Evolutionary conservation across 2,797 vertebrate species (phyloP), one percentile per base, ranked within the genome.

Genomic region (Dipus sagitta): DNA sequence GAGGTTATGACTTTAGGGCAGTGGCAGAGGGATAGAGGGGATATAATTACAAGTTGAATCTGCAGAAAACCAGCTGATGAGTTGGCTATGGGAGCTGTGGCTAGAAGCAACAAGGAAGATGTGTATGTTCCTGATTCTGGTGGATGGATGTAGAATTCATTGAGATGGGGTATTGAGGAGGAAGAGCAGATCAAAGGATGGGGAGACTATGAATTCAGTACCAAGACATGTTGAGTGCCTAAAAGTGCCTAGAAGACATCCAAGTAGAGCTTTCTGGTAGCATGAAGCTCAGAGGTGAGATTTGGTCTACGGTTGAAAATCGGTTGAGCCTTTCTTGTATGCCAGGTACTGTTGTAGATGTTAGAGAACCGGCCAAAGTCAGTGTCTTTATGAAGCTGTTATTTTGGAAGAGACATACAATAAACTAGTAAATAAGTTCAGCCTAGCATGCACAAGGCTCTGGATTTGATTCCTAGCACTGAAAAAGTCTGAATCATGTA

Each of bases 211-310:
- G 15, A 80, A 86, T 83, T 88, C 11, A 54, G 8, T 80, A 54
- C 75, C 79, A 71, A 87, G 38, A 62, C 38, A 34, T 52, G 28
- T 70, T 85, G 24, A 54, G 3, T 67, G 54, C 54, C 54, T 88
- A 88, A 87, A 84, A 21, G n/a, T 88, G 10, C 72, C 54, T 91
- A 75, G 26, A 65, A 90, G 52, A 86, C 77, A 76, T 83, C 60
- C 34, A 84, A 12, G 18, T 70, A 86, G 77, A 86, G 30, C 32
- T 84, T 21, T 90, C 81, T 72, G 70, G 34, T 90, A 85, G 60
- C n/a, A 30, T 86, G 88, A 90, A 85, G 60, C 24, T 92, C 58
- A 83, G 10, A 88, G 80, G 34, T 89, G 78, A 92, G 28, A 38
- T 74, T 32, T 92, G 38, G 23, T 58, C 76, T 74, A 94, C 3